Evolutionary conservation across 35 echinoderm and acorn worm species (phyloP).

Genomic region (Chiridota heheva): DNA sequence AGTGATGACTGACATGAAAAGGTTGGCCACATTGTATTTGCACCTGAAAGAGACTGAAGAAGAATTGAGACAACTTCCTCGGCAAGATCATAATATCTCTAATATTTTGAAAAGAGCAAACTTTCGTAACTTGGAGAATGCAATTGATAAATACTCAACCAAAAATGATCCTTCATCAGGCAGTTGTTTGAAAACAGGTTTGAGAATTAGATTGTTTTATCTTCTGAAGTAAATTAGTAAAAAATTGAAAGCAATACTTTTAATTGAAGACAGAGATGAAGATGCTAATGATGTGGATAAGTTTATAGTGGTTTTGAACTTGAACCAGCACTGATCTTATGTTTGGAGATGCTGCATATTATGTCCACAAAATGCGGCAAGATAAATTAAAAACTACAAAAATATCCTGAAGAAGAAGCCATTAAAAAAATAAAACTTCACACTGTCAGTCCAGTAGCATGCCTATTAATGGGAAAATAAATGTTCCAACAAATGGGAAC

Average conservation of each 20-base stretch:
- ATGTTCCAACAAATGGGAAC: no score
- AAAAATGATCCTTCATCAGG: not conserved
- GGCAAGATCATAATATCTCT: not conserved
- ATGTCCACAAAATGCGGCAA: conserved; percentile 28
- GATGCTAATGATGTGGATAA: conserved; percentile 40
- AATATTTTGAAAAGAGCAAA: conserved; percentile 27
- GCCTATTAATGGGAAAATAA: no score
- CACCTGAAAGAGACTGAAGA: conserved; percentile 7
- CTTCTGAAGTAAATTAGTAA: conserved; percentile 13
- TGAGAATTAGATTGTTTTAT: conserved; percentile 34
- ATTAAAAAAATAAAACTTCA: no score
- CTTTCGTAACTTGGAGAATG: conserved; percentile 13
- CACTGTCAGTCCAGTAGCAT: no score
- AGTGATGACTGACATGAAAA: conserved; percentile 47
- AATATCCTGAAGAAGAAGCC: no score
- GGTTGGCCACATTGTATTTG: conserved; percentile 28
- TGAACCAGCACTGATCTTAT: conserved; percentile 11
- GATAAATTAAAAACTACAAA: conserved; percentile 26
- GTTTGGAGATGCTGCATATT: conserved; percentile 45
- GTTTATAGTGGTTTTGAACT: conserved; percentile 31
- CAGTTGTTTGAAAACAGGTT: conserved; percentile 27
- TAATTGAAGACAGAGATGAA: conserved; percentile 27
- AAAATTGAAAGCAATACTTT: conserved; percentile 10
- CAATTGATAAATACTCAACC: conserved; percentile 13
- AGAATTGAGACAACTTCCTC: not conserved